These are phyloP conservation scores for Condylura cristata DNA, from an alignment of 2,113 vertebrate species.

Conservation along the genomic window DNA sequence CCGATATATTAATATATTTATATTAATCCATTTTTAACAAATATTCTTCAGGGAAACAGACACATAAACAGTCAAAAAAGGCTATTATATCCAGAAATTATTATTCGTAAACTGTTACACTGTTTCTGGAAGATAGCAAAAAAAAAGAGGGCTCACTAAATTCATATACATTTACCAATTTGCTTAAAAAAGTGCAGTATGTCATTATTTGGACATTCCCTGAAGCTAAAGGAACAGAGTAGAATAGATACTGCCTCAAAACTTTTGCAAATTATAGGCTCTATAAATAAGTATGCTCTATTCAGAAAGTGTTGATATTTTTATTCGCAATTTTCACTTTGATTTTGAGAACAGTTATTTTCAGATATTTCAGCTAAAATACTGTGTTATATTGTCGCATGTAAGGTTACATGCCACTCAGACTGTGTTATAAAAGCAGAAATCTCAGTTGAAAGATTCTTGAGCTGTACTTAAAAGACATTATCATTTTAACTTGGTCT, in stretches of 20 bases:
- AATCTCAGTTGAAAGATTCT: background rate
- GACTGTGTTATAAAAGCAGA: background rate
- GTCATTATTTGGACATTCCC: background rate
- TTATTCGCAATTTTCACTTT: conserved; percentile 36
- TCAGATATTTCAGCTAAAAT: background rate
- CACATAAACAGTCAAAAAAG: background rate
- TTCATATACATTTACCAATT: background rate
- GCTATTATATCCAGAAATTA: background rate
- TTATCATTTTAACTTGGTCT: background rate
- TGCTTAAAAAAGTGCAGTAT: background rate
- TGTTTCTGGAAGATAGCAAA: background rate
- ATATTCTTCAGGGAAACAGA: background rate
- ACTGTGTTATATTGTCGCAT: background rate
- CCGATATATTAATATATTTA: background rate
- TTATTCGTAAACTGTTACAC: background rate
- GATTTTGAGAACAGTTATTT: conserved; percentile 59
- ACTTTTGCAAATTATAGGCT: conserved; percentile 2
- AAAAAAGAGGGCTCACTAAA: background rate
- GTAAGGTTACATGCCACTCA: background rate
- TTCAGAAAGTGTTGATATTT: background rate
- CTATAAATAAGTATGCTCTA: background rate
- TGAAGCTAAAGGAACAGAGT: background rate
- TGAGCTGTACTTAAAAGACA: background rate
- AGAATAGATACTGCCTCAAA: background rate
- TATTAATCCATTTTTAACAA: background rate